Evolutionary conservation across 2,113 vertebrate species (phyloP), one percentile per base, ranked within the genome.

Genomic region (Phycodurus eques): DNA sequence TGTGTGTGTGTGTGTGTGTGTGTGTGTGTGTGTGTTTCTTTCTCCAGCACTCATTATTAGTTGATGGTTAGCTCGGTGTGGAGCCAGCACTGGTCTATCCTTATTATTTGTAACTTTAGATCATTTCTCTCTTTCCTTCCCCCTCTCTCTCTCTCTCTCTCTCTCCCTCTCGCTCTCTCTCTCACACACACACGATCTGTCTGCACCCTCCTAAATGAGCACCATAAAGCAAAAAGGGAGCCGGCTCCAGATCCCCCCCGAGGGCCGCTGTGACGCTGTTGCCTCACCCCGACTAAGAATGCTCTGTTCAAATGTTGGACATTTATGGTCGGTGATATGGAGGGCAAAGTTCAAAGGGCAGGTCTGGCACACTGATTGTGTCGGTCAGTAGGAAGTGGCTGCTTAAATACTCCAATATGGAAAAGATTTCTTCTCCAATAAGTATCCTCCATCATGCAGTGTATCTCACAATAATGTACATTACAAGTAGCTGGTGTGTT

Each of bases 311-410:
- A 90, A 89, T 69, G 62, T 46, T 42, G 75, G 63, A 4, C 64
- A 15, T 90, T 91, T 89, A 91, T 90, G 79, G 85, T 83, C 85
- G 88, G 88, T 88, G 86, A 88, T 88, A 79, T 67, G 15, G 20
- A 80, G 88, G 84, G 78, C 72, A 90, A 84, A 86, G 83, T 82
- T 90, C 80, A 84, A 74, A 85, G 75, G 80, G 59, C 72, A 67
- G 77, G 78, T 72, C 79, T 87, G 60, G 51, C 75, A 51, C 68
- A 83, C 71, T 67, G 75, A 80, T 78, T 68, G 80, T 80, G 53
- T 74, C 72, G 73, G 81, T 80, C 70, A 73, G 74, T 59, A 87
- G 79, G 85, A 88, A 78, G 80, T 75, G n/a, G 56, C 33, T 65
- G 15, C 49, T 79, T 88, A 83, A 85, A 87, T 70, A 84, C 46